A percentile compares a stretch with the other conserved stretches of the same genome.
phyloP scores from a whole-genome alignment of 2,888 invertebrate species.

The Bombylius major region DNA sequence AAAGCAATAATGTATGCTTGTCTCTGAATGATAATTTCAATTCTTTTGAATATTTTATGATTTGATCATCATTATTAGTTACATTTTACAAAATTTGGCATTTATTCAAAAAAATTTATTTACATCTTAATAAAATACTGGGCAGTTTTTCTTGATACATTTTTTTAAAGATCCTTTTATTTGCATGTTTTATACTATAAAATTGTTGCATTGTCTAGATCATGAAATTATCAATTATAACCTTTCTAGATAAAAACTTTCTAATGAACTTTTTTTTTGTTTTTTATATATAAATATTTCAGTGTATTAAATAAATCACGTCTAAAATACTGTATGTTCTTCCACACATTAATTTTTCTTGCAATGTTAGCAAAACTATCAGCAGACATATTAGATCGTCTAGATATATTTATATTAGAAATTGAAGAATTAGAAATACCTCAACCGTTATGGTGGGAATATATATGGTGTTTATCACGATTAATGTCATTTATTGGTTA shows the following conservation, averaged over 20 bases:
- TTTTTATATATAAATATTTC: constrained; percentile 40
- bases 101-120: not conserved
- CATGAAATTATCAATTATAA: too few relatives aligned
- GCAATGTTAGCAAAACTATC: constrained; percentile 84
- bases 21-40: too few relatives aligned
- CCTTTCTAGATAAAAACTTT: too few relatives aligned
- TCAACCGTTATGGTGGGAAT: constrained; percentile 73
- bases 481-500: constrained; percentile 73
- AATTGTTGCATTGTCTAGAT: too few relatives aligned
- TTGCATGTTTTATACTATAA: too few relatives aligned
- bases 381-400: constrained; percentile 79
- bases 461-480: constrained; percentile 79
- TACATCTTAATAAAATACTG: not conserved
- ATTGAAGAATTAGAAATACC: constrained; percentile 89
- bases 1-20: too few relatives aligned
- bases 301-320: constrained; percentile 94
- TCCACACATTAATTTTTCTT: constrained; percentile 81
- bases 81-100: not conserved
- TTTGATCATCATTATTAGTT: too few relatives aligned
- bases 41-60: too few relatives aligned
- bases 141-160: too few relatives aligned
- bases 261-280: not conserved
- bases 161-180: too few relatives aligned
- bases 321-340: constrained; percentile 86
- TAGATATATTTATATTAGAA: constrained; percentile 88